Conservation (phyloP, 2,113 vertebrate genomes). For the Oophaga pumilio region DNA sequence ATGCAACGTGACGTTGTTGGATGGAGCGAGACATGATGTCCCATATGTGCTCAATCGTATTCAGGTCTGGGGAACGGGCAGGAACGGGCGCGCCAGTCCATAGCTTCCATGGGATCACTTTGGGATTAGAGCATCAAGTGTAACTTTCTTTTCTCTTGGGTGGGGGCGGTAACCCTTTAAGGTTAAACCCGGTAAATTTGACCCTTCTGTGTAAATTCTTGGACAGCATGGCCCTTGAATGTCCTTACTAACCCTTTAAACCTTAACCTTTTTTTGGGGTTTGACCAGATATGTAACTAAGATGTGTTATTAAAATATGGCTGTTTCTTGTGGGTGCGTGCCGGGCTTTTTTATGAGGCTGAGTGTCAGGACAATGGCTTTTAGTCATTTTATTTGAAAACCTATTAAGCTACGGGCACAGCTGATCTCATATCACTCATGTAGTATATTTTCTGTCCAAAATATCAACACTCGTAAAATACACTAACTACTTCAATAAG, state of each 20-base stretch:
- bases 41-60: too few species aligned
- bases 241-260: constrained; percentile 24
- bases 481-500: constrained; percentile 51
- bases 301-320: constrained; percentile 34
- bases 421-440: constrained; percentile 55
- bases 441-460: constrained; percentile 52
- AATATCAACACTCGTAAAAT: constrained; percentile 54
- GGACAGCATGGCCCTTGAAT: neutral
- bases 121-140: too few species aligned
- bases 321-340: constrained; percentile 31
- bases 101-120: too few species aligned
- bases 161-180: too few species aligned
- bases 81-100: too few species aligned
- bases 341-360: constrained; percentile 39
- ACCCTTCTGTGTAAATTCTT: neutral
- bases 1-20: too few species aligned
- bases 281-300: constrained; percentile 14
- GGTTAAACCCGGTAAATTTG: neutral
- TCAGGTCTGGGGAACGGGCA: too few species aligned
- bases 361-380: constrained; percentile 55
- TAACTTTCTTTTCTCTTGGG: too few species aligned
- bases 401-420: constrained; percentile 37
- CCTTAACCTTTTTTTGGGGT: neutral
- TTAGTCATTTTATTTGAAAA: constrained; percentile 51
- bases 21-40: too few species aligned